Base-by-base conservation (phyloP, 1,140 invertebrate genomes). In the Drosophila mayri region DNA sequence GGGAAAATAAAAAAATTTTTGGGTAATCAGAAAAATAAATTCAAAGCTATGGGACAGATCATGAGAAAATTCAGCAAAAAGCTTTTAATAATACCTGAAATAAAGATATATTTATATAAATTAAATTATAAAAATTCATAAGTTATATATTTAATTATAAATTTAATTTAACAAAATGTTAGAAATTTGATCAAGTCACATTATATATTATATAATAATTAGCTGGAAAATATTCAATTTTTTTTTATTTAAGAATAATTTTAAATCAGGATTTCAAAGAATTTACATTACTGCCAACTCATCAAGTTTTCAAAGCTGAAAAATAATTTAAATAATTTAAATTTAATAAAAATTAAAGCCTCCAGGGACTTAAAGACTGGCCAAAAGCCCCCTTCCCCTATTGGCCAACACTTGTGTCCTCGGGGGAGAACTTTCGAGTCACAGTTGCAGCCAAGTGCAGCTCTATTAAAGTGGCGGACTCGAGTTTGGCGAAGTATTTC, bases 401-500 rank as follows among this genome's bases (percentile, higher is more conserved):
- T 14, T 35, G 35, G 9, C 20, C 22, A 47, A 28, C 46, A n/a
- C 22, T 10, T n/a, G 8, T n/a, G 22, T 5, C 46, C 46, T 28
- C 32, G 14, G 18, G 7, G 12, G 1, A 32, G 8, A 47, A 47
- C 4, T 55, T 61, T 52, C 11, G 28, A 32, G 54, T 14, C 40
- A 38, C 61, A 64, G 49, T 54, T 55, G 52, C 52, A 55, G 49
- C 57, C 43, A 47, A 47, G 22, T 64, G 61, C 37, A 41, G 20
- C 61, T 35, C 65, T 28, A 28, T 66, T 41, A 50, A 35, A 64
- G 65, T 50, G 18, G n/a, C 20, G 44, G 44, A 47, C 22, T 12
- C 0, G n/a, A 38, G 35, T 50, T 41, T 25, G n/a, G 9, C 3
- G 1, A 68, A 66, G 65, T 66, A 66, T 40, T 49, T 16, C 61